Evolutionary conservation across 2,888 invertebrate species (phyloP).

Genomic region (Caradrina kadenii): DNA sequence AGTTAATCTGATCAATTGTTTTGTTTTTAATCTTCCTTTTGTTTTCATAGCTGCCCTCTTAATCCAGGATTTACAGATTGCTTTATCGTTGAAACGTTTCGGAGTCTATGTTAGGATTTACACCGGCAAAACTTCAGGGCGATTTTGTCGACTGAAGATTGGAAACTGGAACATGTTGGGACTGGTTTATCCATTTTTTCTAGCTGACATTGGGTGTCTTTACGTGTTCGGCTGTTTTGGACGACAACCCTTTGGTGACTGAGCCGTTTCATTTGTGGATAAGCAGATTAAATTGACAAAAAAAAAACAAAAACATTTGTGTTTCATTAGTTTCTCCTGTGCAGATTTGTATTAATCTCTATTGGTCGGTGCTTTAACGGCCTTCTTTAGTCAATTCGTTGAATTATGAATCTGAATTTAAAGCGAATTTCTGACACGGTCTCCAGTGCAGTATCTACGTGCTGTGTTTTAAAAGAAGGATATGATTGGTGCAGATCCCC

Average conservation of each 20-base stretch:
- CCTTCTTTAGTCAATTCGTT: not conserved
- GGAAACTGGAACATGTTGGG: slow-evolving; percentile 29
- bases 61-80: slow-evolving; percentile 40
- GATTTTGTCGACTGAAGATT: slow-evolving; percentile 42
- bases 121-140: slow-evolving; percentile 52
- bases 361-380: slow-evolving; percentile 13
- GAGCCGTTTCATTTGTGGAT: slow-evolving; percentile 3
- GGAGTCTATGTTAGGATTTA: slow-evolving; percentile 18
- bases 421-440: not conserved
- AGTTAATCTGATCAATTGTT: slow-evolving; percentile 36
- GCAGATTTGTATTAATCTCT: slow-evolving; percentile 6
- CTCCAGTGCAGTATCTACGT: not conserved
- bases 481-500: slow-evolving; percentile 69
- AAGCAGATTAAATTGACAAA: slow-evolving; percentile 39
- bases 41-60: slow-evolving; percentile 23
- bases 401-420: not conserved
- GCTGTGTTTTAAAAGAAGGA: not conserved
- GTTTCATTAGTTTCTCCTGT: not conserved
- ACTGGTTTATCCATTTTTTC: slow-evolving; percentile 18
- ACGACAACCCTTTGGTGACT: not conserved
- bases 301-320: slow-evolving; percentile 18
- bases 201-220: slow-evolving; percentile 2
- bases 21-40: slow-evolving; percentile 36
- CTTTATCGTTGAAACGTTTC: slow-evolving; percentile 18
- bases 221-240: not conserved